Evolutionary conservation across 2,113 vertebrate genomes (phyloP), one percentile per base, ranked within the genome.

Genomic region (Oryzias celebensis): DNA sequence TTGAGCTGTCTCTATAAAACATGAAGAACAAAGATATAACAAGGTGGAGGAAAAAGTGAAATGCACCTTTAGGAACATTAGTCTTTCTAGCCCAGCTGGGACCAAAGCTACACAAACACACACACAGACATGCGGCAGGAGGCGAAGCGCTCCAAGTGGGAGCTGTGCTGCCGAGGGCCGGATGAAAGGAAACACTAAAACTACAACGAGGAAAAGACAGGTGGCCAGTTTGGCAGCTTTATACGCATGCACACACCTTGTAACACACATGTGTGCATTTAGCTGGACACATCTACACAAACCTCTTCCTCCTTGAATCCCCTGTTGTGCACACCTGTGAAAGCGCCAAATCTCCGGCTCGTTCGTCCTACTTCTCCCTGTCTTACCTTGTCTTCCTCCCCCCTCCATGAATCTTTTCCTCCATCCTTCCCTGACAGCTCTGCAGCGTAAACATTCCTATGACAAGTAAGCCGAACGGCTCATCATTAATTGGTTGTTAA

Each of bases 141-240:
- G 88, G 76, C 84, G 81, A 80, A 85, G 81, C 86, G 77, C 84
- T 85, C 87, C 81, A 75, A 89, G 83, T 85, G 84, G 89, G 89
- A 89, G 87, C 87, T 89, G 82, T 85, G 85, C 80, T 89, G 87
- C 84, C 23, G 80, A 83, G 81, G 81, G 85, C 89, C 89, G 89
- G 87, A 90, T 89, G 89, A 89, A 89, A 90, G 87, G 86, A 90
- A 90, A 89, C 87, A 87, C 89, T 90, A 87, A 90, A 90, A 89
- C 89, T 90, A 89, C 89, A 89, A 89, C 86, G 75, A 87, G 83
- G 82, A 83, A 87, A 87, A 89, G 87, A 90, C 89, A 90, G 89
- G 89, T 90, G 89, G 89, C 85, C 85, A 71, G 81, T 85, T 89
- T 90, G 89, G 88, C 88, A 81, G 80, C 73, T 78, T 59, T 58